A percentile compares a stretch with the other conserved stretches of the same genome.
Evolutionary conservation across 2,797 vertebrate species (phyloP).

Genomic region (Enteromius treurensis): DNA sequence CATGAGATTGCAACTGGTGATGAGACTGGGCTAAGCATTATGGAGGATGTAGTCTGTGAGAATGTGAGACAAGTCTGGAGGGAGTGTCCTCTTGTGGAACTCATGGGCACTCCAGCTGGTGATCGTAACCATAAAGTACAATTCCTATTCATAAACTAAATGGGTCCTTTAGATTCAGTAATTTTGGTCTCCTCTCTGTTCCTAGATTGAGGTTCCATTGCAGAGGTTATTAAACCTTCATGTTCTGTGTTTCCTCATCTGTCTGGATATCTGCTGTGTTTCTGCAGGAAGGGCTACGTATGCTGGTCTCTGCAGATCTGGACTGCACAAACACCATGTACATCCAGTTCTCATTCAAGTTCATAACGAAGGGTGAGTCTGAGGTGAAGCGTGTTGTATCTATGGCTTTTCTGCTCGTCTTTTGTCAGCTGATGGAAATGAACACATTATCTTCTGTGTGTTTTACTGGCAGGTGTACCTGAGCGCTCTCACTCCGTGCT

Average conservation of each 20-base stretch:
- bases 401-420: not conserved
- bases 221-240: not conserved
- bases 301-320: constrained; percentile 93
- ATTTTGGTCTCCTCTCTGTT: not conserved
- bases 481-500: constrained; percentile 95
- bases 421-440: not conserved
- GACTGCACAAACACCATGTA: constrained; percentile 92
- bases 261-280: not conserved
- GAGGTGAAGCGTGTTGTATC: not conserved
- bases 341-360: constrained; percentile 97
- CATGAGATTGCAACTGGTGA: too few relatives aligned
- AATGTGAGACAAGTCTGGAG: too few relatives aligned
- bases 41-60: too few relatives aligned
- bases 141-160: not conserved
- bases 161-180: not conserved
- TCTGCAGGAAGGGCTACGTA: constrained; percentile 91
- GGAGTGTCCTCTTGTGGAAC: too few relatives aligned
- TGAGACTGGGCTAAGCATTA: too few relatives aligned
- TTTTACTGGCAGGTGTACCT: constrained; percentile 80
- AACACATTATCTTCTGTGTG: not conserved
- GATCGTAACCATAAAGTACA: too few relatives aligned
- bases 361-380: constrained; percentile 92
- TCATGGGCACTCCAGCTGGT: too few relatives aligned
- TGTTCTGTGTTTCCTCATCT: not conserved
- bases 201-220: not conserved